phyloP scores from a whole-genome alignment of 2,888 invertebrate genomes.

The Neoscelio sp. region DNA sequence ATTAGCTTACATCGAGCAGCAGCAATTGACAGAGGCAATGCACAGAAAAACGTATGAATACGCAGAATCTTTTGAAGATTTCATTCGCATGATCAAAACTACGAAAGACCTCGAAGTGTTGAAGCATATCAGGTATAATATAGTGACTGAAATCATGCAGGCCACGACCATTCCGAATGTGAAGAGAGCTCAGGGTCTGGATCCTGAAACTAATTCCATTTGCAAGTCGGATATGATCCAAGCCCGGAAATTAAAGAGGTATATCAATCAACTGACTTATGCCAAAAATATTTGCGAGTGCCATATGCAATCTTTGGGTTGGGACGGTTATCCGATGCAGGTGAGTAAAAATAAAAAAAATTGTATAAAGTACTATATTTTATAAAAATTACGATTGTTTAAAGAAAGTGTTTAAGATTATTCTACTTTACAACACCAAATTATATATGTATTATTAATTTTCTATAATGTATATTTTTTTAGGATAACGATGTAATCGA shows the following conservation, averaged over 20 bases:
- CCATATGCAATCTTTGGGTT: constrained; percentile 89
- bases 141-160: constrained; percentile 97
- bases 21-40: constrained; percentile 90
- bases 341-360: constrained; percentile 63
- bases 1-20: constrained; percentile 91
- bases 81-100: constrained; percentile 92
- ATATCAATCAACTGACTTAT: constrained; percentile 91
- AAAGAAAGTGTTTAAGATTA: constrained; percentile 6
- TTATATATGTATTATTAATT: no score
- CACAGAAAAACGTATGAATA: constrained; percentile 93
- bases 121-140: constrained; percentile 93
- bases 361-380: background rate
- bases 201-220: constrained; percentile 85
- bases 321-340: constrained; percentile 86
- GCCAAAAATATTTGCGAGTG: constrained; percentile 93
- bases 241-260: constrained; percentile 92
- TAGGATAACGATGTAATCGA: constrained; percentile 77
- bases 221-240: constrained; percentile 90
- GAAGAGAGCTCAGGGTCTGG: constrained; percentile 92
- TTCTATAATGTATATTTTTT: no score
- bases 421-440: constrained; percentile 2
- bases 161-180: constrained; percentile 95
- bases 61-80: constrained; percentile 95
- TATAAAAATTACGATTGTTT: constrained; percentile 9
- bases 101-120: constrained; percentile 92